These are phyloP conservation scores for Dastarcus helophoroides DNA, from an alignment of 2,888 invertebrate genomes.

Conservation along the genomic window DNA sequence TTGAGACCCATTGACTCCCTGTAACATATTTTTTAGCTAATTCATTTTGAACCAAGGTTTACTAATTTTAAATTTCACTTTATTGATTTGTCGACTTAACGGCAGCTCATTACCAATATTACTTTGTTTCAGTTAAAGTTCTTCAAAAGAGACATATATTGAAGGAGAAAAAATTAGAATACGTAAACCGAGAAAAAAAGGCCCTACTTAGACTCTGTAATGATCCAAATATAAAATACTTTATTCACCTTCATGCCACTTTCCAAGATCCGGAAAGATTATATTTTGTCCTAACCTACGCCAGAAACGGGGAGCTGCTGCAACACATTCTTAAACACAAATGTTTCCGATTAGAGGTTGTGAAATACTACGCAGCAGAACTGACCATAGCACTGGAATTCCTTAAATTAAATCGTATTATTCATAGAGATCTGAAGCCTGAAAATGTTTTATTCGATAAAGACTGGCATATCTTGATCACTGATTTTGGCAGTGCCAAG, in stretches of 20 bases:
- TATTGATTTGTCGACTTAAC: neutral
- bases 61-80: neutral
- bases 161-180: constrained; percentile 84
- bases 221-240: constrained; percentile 56
- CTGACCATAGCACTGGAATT: constrained; percentile 84
- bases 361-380: constrained; percentile 87
- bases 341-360: constrained; percentile 78
- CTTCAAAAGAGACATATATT: constrained; percentile 90
- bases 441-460: constrained; percentile 94
- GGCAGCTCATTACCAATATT: neutral
- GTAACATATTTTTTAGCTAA: too few relatives aligned
- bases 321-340: constrained; percentile 85
- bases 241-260: constrained; percentile 89
- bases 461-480: constrained; percentile 90
- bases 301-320: constrained; percentile 88
- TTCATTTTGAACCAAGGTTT: too few relatives aligned
- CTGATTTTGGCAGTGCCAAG: constrained; percentile 96
- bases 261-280: constrained; percentile 90
- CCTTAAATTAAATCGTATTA: constrained; percentile 76
- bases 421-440: constrained; percentile 95
- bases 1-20: too few relatives aligned
- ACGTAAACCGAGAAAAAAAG: constrained; percentile 89
- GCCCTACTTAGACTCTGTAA: constrained; percentile 75
- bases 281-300: constrained; percentile 92
- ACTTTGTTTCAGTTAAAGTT: constrained; percentile 79